Base-by-base conservation (phyloP, 2,888 invertebrate species). In the Catonia carolina region DNA sequence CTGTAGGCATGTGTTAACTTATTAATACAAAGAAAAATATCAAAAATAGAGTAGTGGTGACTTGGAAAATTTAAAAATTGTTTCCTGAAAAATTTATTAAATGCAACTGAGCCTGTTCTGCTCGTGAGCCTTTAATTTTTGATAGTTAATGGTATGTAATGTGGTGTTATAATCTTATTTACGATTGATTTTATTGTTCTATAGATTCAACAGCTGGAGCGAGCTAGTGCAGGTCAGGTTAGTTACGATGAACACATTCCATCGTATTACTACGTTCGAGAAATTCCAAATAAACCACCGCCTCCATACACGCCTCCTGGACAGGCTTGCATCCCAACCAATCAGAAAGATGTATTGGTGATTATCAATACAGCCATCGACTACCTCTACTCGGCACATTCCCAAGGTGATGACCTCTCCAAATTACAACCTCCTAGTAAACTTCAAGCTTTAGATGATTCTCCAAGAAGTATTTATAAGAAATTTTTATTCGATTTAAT, bases 221-320 rank as follows among this genome's bases (percentile, higher is more conserved):
- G 66, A 52, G 67, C 68, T 53, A 65, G 67, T 55, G 27, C 27
- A 6, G 27, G 27, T 27, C 27, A 27, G 27, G 8, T 27, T 27
- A 8, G 27, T 4, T 27, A 27, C 2, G 23, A 45, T 23, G 66
- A 68, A 49, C 75, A 77, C 64, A 74, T 74, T 55, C 77, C 78
- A 55, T 75, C 78, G 41, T 80, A 75, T 68, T 73, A 73, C 63
- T 83, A 75, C 69, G 73, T 81, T 41, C 72, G 85, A 47, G 83
- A 84, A 71, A 84, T 85, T 61, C 85, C 85, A 4, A 84, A 85
- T 68, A 85, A 85, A 67, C 84, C 86, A 8, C 86, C 86, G 1
- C 86, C 86, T 0, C 86, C 86, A 0, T 87, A 86, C 70, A 83
- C 82, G 1, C 84, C 85, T 6, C 84, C 84, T 1, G 70, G 70